These are phyloP conservation scores for Amphipyra berbera DNA, from an alignment of 2,888 invertebrate genomes.

Conservation along the genomic window DNA sequence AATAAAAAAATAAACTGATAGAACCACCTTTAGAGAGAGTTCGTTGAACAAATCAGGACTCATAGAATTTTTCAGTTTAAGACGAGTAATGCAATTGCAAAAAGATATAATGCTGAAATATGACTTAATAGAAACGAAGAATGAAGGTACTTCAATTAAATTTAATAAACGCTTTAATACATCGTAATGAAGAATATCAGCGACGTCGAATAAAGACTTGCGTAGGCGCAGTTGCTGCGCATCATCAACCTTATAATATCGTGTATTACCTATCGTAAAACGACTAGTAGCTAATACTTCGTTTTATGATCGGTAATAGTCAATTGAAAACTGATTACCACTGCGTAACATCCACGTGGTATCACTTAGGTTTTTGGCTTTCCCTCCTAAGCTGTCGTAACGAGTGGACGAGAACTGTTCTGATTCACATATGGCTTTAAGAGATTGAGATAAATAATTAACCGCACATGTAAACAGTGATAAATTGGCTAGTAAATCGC, in stretches of 20 bases:
- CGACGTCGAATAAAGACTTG: conserved; percentile 16
- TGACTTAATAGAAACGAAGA: not conserved
- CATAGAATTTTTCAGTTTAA: no score
- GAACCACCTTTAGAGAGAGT: no score
- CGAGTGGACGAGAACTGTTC: conserved; percentile 15
- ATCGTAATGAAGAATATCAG: conserved; percentile 13
- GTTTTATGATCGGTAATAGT: conserved; percentile 34
- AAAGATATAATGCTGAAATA: no score
- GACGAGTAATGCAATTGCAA: no score
- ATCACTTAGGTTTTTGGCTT: conserved; percentile 7
- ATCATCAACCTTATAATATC: conserved; percentile 20
- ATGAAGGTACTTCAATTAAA: conserved; percentile 14
- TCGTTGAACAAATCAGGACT: no score
- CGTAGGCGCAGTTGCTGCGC: conserved; percentile 26
- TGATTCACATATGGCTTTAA: conserved; percentile 11
- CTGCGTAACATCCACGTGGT: not conserved
- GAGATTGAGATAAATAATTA: conserved; percentile 31
- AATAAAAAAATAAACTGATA: no score
- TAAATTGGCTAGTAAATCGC: conserved; percentile 14
- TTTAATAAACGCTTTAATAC: conserved; percentile 8
- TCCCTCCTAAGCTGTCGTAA: conserved; percentile 8
- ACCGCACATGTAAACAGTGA: conserved; percentile 15
- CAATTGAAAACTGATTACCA: conserved; percentile 11
- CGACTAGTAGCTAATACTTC: conserved; percentile 19
- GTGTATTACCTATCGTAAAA: conserved; percentile 37